These are phyloP conservation scores for Drosophila tsacasi DNA, from an alignment of 1,140 invertebrate genomes.

Conservation along the genomic window DNA sequence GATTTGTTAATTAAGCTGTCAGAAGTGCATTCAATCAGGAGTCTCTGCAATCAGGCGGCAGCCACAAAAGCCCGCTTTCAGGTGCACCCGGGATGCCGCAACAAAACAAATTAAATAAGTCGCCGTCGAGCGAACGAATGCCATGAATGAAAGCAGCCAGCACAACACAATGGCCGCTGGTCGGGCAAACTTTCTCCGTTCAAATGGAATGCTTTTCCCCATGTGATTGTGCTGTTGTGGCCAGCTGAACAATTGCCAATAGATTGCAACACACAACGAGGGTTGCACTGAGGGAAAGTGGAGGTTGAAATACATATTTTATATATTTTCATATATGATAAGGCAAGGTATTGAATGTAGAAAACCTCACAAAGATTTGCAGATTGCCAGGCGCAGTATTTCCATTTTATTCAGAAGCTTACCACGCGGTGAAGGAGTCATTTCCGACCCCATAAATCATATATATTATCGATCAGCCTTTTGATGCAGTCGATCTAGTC, in stretches of 20 bases:
- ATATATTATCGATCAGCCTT: not conserved
- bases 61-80: slow-evolving; percentile 24
- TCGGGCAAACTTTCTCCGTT: slow-evolving; percentile 31
- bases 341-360: not conserved
- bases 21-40: slow-evolving; percentile 29
- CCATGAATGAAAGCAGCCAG: slow-evolving; percentile 2
- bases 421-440: not conserved
- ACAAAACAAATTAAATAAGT: slow-evolving; percentile 53
- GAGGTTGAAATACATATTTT: not conserved
- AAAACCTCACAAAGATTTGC: not conserved
- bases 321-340: not conserved
- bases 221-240: slow-evolving; percentile 42
- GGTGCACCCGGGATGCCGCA: slow-evolving; percentile 34
- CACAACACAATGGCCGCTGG: slow-evolving; percentile 36
- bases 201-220: slow-evolving; percentile 30
- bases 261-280: slow-evolving; percentile 31
- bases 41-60: slow-evolving; percentile 20
- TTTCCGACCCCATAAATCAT: not conserved
- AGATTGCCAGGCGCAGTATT: too few species aligned
- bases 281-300: not conserved
- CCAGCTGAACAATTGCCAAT: slow-evolving; percentile 47
- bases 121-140: slow-evolving; percentile 16
- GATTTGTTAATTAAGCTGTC: slow-evolving; percentile 44
- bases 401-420: too few species aligned
- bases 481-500: too few species aligned